Conservation (phyloP, 2,888 invertebrate species). For the Encarsia formosa region DNA sequence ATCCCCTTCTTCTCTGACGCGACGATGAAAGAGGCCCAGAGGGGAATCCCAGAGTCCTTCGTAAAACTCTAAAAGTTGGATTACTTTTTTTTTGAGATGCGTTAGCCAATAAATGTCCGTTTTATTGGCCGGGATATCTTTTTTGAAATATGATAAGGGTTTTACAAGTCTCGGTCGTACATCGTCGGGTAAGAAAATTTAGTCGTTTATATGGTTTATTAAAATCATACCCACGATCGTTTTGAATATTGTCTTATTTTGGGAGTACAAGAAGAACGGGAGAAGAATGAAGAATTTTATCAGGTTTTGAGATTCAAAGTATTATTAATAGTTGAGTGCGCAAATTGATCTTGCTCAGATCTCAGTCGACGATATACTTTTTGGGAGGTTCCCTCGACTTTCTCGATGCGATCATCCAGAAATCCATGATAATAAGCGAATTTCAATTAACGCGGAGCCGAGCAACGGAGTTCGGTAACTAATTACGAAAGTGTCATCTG, state of each 20-base stretch:
- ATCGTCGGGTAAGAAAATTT: slow-evolving; percentile 12
- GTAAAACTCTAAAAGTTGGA: slow-evolving; percentile 25
- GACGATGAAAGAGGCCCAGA: slow-evolving; percentile 2
- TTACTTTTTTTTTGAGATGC: slow-evolving; percentile 19
- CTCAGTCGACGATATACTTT: too few species aligned
- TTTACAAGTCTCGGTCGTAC: slow-evolving; percentile 20
- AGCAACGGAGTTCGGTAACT: slow-evolving; percentile 22
- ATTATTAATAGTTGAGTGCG: too few species aligned
- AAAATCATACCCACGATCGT: too few species aligned
- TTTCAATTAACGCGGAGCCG: slow-evolving; percentile 45
- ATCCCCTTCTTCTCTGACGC: slow-evolving; percentile 13
- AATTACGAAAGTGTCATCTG: slow-evolving; percentile 25
- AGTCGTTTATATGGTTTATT: too few species aligned
- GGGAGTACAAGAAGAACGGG: too few species aligned
- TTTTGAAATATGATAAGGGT: slow-evolving; percentile 25
- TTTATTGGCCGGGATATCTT: slow-evolving; percentile 27
- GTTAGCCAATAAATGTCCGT: slow-evolving; percentile 22
- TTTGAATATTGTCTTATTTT: too few species aligned
- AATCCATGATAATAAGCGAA: slow-evolving; percentile 46
- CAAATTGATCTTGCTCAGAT: too few species aligned
- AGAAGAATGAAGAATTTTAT: too few species aligned
- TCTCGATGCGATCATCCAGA: slow-evolving; percentile 46
- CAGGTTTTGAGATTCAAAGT: too few species aligned
- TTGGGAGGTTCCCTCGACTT: slow-evolving; percentile 17
- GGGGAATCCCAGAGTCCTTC: slow-evolving; percentile 4